Conservation (phyloP, 2,888 invertebrate genomes). For the Sphecodes monilicornis region DNA sequence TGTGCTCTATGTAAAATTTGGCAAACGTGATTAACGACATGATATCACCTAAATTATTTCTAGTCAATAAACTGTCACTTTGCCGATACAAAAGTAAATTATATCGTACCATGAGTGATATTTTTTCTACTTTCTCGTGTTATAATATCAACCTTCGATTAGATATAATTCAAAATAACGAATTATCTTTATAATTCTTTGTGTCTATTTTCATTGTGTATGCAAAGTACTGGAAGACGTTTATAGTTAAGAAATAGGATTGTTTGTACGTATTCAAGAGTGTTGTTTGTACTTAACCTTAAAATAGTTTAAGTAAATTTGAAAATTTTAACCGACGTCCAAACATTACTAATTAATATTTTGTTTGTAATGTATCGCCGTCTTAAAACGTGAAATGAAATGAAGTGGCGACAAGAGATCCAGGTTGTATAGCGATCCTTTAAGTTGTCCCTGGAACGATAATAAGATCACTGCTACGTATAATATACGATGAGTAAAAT, state of each 20-base stretch:
- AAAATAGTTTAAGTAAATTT: not conserved
- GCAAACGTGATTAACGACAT: slow-evolving; percentile 1
- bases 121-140: not conserved
- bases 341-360: not conserved
- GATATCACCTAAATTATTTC: not conserved
- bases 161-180: not conserved
- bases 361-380: not conserved
- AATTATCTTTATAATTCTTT: not conserved
- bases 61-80: not conserved
- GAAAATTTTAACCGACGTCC: not conserved
- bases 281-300: not conserved
- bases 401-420: slow-evolving; percentile 31
- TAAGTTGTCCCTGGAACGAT: slow-evolving; percentile 37
- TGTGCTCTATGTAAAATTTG: not conserved
- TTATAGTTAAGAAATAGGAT: slow-evolving; percentile 1
- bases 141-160: not conserved
- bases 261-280: not conserved
- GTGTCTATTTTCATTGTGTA: not conserved
- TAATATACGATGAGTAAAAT: slow-evolving; percentile 45
- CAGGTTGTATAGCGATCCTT: slow-evolving; percentile 47
- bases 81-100: not conserved
- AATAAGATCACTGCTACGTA: slow-evolving; percentile 40
- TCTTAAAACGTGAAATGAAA: slow-evolving; percentile 13
- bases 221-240: slow-evolving; percentile 8
- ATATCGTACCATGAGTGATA: not conserved